phyloP scores from a whole-genome alignment of 2,113 vertebrate genomes.

The Bungarus multicinctus region DNA sequence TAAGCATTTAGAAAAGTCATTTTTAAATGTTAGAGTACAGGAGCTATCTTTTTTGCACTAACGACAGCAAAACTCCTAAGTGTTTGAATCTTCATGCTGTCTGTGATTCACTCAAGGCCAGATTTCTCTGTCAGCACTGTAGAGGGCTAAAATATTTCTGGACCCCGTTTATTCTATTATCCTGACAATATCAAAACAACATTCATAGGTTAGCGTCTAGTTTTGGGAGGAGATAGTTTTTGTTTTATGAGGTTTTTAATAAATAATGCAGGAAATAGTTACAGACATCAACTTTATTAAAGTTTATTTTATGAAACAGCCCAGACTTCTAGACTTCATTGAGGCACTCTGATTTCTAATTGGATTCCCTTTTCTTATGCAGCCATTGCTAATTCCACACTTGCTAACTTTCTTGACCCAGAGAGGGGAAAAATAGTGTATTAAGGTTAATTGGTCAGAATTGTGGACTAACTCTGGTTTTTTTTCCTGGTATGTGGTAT shows the following conservation, averaged over 20 bases:
- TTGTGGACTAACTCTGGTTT: conserved; percentile 35
- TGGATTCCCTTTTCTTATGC: neutral
- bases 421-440: conserved; percentile 23
- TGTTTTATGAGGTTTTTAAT: neutral
- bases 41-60: neutral
- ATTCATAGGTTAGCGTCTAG: neutral
- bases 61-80: neutral
- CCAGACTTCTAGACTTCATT: neutral
- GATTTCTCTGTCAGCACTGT: neutral
- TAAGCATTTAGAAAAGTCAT: neutral
- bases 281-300: conserved; percentile 18
- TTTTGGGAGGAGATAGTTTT: neutral
- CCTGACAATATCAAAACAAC: neutral
- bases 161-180: neutral
- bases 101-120: neutral
- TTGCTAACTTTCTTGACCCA: conserved; percentile 19
- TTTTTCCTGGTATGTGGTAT: neutral
- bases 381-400: conserved; percentile 2
- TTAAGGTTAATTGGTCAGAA: neutral
- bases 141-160: neutral
- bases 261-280: neutral
- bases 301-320: conserved; percentile 19
- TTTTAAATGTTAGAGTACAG: neutral
- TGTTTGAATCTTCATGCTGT: neutral
- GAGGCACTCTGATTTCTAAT: conserved; percentile 14